These are phyloP conservation scores for Protobothrops mucrosquamatus DNA, from an alignment of 2,113 vertebrate genomes.

Conservation along the genomic window DNA sequence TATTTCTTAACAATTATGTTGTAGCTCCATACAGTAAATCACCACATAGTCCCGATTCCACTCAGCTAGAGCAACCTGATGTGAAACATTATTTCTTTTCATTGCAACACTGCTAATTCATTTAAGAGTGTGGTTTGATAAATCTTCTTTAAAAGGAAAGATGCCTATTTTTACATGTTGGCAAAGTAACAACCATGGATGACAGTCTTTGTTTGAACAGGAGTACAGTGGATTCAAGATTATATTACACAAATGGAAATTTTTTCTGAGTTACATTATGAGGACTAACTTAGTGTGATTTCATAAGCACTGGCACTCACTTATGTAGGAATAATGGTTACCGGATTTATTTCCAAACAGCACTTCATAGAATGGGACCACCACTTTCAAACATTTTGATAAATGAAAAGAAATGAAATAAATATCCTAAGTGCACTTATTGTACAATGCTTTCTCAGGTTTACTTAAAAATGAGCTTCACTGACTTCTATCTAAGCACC, in stretches of 20 bases:
- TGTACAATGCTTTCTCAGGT: neutral
- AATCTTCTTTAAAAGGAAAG: neutral
- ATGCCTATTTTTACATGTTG: rapidly evolving
- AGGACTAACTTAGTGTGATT: neutral
- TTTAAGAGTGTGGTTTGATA: neutral
- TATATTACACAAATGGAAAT: neutral
- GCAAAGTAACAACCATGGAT: neutral
- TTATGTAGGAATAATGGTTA: neutral
- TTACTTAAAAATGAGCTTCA: neutral
- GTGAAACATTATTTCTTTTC: neutral
- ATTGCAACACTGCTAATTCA: neutral
- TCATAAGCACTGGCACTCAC: neutral
- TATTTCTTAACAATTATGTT: neutral
- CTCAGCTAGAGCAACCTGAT: neutral
- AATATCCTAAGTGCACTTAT: neutral
- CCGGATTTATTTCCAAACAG: neutral
- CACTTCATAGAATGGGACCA: neutral
- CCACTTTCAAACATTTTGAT: neutral
- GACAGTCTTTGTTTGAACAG: neutral
- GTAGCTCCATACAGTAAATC: neutral
- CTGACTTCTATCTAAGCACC: neutral
- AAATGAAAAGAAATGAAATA: neutral
- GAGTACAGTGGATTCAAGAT: neutral
- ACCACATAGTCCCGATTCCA: neutral
- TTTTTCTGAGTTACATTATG: neutral